phyloP scores from a whole-genome alignment of 2,113 vertebrate genomes.

The Hyperopisus bebe region DNA sequence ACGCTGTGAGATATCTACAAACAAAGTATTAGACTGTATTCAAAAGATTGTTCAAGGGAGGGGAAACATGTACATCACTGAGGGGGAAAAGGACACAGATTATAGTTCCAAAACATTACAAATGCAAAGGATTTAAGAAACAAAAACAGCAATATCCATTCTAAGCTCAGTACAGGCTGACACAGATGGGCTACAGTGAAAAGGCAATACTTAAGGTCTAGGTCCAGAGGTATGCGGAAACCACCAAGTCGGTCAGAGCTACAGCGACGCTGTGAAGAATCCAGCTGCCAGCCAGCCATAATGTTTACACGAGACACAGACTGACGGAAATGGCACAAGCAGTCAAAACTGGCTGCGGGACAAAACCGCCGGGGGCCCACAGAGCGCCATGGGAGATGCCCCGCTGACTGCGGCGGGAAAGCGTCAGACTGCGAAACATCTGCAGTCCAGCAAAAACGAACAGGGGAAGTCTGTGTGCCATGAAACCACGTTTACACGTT shows the following conservation, averaged over 20 bases:
- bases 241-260: neutral
- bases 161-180: neutral
- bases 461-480: neutral
- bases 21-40: constrained; percentile 59
- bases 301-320: neutral
- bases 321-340: neutral
- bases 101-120: neutral
- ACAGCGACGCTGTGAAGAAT: neutral
- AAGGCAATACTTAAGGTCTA: neutral
- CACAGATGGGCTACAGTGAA: neutral
- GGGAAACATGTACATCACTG: neutral
- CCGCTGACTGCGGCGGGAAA: neutral
- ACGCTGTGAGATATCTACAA: constrained; percentile 81
- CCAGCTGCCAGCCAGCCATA: neutral
- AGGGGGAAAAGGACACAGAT: neutral
- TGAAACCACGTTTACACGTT: neutral
- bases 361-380: neutral
- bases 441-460: neutral
- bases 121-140: neutral
- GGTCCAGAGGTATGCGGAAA: neutral
- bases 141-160: neutral
- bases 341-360: neutral
- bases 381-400: neutral
- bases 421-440: neutral
- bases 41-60: constrained; percentile 30